Evolutionary conservation across 1,140 invertebrate genomes (phyloP).

Genomic region (Drosophila ambigua): DNA sequence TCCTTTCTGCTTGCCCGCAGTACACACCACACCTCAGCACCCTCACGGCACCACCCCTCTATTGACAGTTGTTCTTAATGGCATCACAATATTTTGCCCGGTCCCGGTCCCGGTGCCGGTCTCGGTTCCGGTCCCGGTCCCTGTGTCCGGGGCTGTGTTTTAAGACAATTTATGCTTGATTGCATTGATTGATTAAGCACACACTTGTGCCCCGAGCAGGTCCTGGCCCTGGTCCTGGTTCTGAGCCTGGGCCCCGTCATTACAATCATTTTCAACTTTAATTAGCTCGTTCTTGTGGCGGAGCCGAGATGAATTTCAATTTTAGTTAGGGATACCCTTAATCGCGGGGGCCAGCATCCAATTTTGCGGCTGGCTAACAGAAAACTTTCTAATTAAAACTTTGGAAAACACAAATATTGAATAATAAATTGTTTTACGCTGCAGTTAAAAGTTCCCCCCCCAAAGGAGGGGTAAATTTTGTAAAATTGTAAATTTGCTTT

Average conservation of each 20-base stretch:
- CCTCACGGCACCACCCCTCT: conserved; percentile 12
- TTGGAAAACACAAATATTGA: conserved; percentile 61
- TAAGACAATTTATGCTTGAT: conserved; percentile 81
- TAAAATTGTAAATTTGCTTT: conserved; percentile 14
- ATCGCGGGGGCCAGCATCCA: background rate
- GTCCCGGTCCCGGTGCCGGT: background rate
- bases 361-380: conserved; percentile 13
- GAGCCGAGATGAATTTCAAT: conserved; percentile 33
- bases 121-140: too few species aligned
- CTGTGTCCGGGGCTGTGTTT: conserved; percentile 55
- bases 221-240: conserved; percentile 2
- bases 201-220: conserved; percentile 51
- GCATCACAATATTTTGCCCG: conserved; percentile 76
- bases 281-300: conserved; percentile 49
- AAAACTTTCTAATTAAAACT: conserved; percentile 74
- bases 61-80: conserved; percentile 72
- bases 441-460: conserved; percentile 49
- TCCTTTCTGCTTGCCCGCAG: conserved; percentile 32
- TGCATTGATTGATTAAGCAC: conserved; percentile 79
- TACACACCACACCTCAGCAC: conserved; percentile 20
- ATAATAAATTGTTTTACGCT: conserved; percentile 70
- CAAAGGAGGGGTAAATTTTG: background rate
- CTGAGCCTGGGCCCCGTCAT: conserved; percentile 8
- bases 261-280: conserved; percentile 46
- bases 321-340: conserved; percentile 2